phyloP scores from a whole-genome alignment of 2,797 vertebrate species.

The Pseudochirops corinnae region DNA sequence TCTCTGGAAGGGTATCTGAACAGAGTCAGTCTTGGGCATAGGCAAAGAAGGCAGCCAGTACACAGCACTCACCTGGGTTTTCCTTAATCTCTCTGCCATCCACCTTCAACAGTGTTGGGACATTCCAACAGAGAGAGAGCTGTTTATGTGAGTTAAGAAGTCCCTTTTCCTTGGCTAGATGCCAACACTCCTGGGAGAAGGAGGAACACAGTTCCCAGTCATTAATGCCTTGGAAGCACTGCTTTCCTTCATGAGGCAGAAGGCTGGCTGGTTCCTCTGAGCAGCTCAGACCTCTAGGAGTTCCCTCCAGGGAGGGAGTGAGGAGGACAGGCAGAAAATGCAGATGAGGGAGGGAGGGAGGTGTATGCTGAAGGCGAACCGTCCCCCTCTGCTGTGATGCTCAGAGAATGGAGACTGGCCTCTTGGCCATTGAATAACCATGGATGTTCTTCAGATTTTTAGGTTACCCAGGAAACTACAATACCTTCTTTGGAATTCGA shows the following conservation, averaged over 20 bases:
- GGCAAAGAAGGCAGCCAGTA: background rate
- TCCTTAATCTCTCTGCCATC: background rate
- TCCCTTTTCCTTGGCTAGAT: background rate
- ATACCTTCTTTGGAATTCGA: constrained; percentile 71
- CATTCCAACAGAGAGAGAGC: background rate
- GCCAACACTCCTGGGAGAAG: background rate
- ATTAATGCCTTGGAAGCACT: background rate
- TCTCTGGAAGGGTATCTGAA: background rate
- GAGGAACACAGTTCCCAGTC: background rate
- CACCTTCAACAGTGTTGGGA: background rate
- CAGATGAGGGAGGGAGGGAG: background rate
- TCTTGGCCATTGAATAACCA: accelerated
- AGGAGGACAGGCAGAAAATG: accelerated
- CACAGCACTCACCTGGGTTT: background rate
- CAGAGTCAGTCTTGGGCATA: background rate
- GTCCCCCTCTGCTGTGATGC: background rate
- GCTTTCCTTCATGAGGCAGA: background rate
- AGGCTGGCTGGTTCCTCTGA: background rate
- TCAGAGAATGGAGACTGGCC: background rate
- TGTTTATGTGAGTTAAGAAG: background rate
- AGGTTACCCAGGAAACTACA: constrained; percentile 74
- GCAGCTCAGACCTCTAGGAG: background rate
- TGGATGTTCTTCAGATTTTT: constrained; percentile 72
- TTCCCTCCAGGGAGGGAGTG: accelerated
- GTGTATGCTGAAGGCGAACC: background rate